Conservation (phyloP, 2,888 invertebrate species). For the Trissolcus japonicus region DNA sequence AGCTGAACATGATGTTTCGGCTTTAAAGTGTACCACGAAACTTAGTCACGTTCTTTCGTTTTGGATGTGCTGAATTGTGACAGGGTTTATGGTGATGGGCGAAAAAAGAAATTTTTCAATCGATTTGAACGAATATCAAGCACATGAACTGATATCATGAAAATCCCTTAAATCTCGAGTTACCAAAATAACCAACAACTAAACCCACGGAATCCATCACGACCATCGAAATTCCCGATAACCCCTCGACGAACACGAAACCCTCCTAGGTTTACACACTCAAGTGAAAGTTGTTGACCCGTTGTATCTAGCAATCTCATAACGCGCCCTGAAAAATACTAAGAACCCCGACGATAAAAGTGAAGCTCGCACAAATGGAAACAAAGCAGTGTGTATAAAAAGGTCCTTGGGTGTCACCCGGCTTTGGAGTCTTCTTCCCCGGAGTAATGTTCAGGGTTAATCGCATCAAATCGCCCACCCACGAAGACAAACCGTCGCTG, state of each 20-base stretch:
- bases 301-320: constrained; percentile 28
- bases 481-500: constrained; percentile 50
- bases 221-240: constrained; percentile 28
- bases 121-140: constrained; percentile 1
- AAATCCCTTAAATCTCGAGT: constrained; percentile 9
- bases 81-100: no score
- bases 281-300: constrained; percentile 43
- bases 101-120: no score
- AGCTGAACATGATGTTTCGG: no score
- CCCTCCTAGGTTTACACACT: constrained; percentile 33
- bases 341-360: constrained; percentile 36
- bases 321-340: constrained; percentile 28
- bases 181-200: constrained; percentile 24
- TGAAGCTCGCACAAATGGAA: constrained; percentile 43
- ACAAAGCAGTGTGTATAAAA: constrained; percentile 43
- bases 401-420: constrained; percentile 26
- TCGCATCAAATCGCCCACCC: constrained; percentile 50
- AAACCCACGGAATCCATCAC: constrained; percentile 22
- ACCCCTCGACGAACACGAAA: constrained; percentile 19
- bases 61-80: no score
- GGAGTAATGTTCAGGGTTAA: constrained; percentile 39
- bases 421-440: constrained; percentile 18
- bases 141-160: constrained; percentile 4
- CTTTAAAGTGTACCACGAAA: no score
- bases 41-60: no score